Percentiles rank a stretch among this genome's conserved stretches.
These are phyloP conservation scores for Melanotaenia boesemani DNA, from an alignment of 2,797 vertebrate species.

Conservation along the genomic window DNA sequence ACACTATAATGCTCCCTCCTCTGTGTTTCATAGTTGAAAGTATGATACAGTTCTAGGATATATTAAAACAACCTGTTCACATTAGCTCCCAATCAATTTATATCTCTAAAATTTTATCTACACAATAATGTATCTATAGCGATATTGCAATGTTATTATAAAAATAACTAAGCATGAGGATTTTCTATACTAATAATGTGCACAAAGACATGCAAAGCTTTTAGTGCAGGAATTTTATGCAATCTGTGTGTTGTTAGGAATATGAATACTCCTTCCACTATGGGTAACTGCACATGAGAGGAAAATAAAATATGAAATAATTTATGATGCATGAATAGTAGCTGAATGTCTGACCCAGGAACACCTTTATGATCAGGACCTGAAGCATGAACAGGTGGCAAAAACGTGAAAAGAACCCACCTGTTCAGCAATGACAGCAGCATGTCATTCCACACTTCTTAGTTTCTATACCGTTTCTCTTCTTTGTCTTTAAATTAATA, in stretches of 20 bases:
- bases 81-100: neutral
- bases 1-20: neutral
- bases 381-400: slow-evolving; percentile 47
- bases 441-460: slow-evolving; percentile 29
- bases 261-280: neutral
- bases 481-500: slow-evolving; percentile 49
- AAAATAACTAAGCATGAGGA: neutral
- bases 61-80: neutral
- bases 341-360: slow-evolving; percentile 28
- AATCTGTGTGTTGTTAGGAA: neutral
- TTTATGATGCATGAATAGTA: slow-evolving; percentile 14
- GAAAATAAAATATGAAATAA: neutral
- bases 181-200: neutral
- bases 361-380: slow-evolving; percentile 37
- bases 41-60: neutral
- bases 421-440: slow-evolving; percentile 27
- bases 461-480: slow-evolving; percentile 11
- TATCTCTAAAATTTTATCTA: neutral
- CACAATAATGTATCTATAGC: neutral
- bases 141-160: neutral
- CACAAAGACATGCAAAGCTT: neutral
- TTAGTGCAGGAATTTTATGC: neutral
- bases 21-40: neutral
- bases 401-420: slow-evolving; percentile 27
- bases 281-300: neutral